Base-by-base conservation (phyloP, 2,888 invertebrate genomes). In the Pseudococcus viburni region DNA sequence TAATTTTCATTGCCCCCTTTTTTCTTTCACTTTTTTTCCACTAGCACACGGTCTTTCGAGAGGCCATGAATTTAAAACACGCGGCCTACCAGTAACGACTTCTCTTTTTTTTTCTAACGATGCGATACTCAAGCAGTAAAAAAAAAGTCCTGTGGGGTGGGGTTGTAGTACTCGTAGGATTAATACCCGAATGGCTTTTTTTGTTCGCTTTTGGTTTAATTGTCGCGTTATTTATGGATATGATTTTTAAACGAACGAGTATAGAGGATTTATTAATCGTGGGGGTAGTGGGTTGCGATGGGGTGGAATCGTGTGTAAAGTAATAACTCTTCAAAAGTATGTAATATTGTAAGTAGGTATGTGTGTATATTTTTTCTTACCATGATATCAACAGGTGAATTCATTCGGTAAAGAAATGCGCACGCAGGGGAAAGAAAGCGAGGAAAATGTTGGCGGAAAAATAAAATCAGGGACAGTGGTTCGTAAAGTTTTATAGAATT, bases 51-150 rank as follows among this genome's bases (percentile, higher is more conserved):
- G 9, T 46, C 42, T 15, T 42, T 80, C 42, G 80, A 80, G 42
- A 42, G 42, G 39, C 80, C n/a, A 80, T 80, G 42, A 80, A 80
- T 80, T 80, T 80, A 80, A 42, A 80, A 80, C 80, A 80, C 80
- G 80, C 80, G 80, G 33, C 80, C 33, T 33, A 26, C 68, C 68
- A 9, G 33, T 73, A 59, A 59, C 59, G 59, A 59, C 19, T 59
- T 55, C 17, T 17, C 55, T 26, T 39, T 80, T 80, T 80, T 42
- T 80, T 46, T 8, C 22, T 64, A 64, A 15, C n/a, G 77, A 77
- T 2, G 73, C 26, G 33, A 8, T 59, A 59, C 59, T 59, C 9
- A 59, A 59, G 59, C n/a, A 19, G 59, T n/a, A 39, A n/a, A 42
- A 39, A 80, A 80, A 80, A 80, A 80, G 12, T 46, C 80, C 42